These are phyloP conservation scores for Vespertilio murinus DNA, from an alignment of 2,797 vertebrate genomes.

Conservation along the genomic window DNA sequence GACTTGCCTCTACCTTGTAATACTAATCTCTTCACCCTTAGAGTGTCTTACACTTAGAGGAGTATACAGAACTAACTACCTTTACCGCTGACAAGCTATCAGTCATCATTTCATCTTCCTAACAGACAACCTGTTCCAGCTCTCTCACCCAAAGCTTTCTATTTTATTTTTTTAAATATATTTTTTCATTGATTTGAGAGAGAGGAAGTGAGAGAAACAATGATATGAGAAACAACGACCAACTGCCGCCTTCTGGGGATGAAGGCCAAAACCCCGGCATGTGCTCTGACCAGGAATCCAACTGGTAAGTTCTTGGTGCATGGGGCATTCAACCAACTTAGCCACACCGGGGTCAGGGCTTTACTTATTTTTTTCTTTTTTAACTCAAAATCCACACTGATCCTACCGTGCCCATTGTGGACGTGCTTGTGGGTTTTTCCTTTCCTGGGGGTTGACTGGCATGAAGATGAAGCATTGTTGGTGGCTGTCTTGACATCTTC, in stretches of 20 bases:
- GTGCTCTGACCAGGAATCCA: not conserved
- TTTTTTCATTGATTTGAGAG: not conserved
- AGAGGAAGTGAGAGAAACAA: not conserved
- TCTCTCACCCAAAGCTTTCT: not conserved
- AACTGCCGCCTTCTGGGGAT: not conserved
- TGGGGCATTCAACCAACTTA: not conserved
- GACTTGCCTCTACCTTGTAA: too few species aligned
- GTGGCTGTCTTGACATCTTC: slow-evolving; percentile 88
- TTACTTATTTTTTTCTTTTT: not conserved
- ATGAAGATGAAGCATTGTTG: slow-evolving; percentile 91
- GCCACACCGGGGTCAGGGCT: not conserved
- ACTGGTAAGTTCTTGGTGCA: not conserved
- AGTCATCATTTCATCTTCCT: not conserved
- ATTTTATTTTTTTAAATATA: not conserved
- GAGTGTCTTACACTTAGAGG: not conserved
- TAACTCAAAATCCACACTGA: not conserved
- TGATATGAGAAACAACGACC: not conserved
- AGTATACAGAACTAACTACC: not conserved
- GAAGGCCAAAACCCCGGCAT: not conserved
- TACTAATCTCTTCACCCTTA: not conserved
- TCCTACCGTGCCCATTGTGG: slow-evolving; percentile 94
- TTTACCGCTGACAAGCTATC: not conserved
- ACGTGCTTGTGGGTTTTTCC: slow-evolving; percentile 91
- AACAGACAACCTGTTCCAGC: not conserved
- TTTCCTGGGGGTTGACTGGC: slow-evolving; percentile 98